A percentile compares a stretch with the other conserved stretches of the same genome.
These are phyloP conservation scores for Bufotes viridis DNA, from an alignment of 2,797 vertebrate genomes.

Conservation along the genomic window DNA sequence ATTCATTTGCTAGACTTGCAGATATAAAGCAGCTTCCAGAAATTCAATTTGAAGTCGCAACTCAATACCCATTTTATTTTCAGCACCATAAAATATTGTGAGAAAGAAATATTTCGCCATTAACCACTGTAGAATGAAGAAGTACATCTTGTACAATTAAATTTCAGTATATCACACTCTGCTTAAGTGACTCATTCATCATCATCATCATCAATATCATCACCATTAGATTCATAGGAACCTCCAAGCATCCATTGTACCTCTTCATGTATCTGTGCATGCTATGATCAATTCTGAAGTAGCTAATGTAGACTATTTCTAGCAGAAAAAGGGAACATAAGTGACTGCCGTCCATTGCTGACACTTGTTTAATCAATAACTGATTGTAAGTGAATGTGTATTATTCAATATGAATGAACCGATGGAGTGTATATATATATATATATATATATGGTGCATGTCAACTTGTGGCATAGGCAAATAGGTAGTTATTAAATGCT, in stretches of 20 bases:
- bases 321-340: background rate
- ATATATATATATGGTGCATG: background rate
- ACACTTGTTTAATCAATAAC: background rate
- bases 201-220: background rate
- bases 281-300: background rate
- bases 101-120: conserved; percentile 22
- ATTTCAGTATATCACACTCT: background rate
- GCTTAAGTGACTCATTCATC: background rate
- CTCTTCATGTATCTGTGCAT: background rate
- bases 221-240: background rate
- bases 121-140: background rate
- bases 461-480: no score
- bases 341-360: background rate
- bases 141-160: background rate
- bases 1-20: background rate
- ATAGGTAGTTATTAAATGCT: background rate
- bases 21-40: background rate
- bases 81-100: conserved; percentile 7
- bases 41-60: background rate
- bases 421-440: no score
- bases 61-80: conserved; percentile 16
- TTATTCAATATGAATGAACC: background rate
- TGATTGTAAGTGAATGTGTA: background rate
- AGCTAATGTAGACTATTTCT: background rate
- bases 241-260: background rate